Percentiles rank a stretch among this genome's conserved stretches.
phyloP scores from a whole-genome alignment of 2,888 invertebrate genomes.

The Drosophila diplacantha region DNA sequence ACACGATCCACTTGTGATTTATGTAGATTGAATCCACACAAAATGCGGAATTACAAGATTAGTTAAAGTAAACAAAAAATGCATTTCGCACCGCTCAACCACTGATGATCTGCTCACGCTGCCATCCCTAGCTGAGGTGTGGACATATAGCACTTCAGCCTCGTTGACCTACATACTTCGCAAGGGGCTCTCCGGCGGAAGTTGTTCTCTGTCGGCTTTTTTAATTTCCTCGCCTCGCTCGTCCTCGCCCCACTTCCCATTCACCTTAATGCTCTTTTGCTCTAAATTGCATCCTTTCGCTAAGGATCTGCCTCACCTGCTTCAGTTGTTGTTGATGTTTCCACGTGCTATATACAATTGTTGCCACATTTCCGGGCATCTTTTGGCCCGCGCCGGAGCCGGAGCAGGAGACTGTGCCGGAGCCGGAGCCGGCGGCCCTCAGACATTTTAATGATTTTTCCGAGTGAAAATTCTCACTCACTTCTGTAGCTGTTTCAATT shows the following conservation, averaged over 20 bases:
- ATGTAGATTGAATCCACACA: not conserved
- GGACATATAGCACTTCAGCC: slow-evolving; percentile 11
- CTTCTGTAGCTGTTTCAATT: slow-evolving; percentile 41
- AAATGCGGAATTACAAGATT: not conserved
- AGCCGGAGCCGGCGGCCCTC: slow-evolving; percentile 43
- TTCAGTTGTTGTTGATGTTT: slow-evolving; percentile 34
- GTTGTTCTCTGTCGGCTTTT: slow-evolving; percentile 45
- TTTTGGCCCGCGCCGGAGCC: slow-evolving; percentile 32
- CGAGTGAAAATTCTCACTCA: slow-evolving; percentile 53
- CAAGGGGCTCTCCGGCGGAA: slow-evolving; percentile 23
- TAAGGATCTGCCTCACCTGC: slow-evolving; percentile 22
- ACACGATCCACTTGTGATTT: not conserved
- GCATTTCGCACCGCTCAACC: not conserved
- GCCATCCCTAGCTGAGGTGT: slow-evolving; percentile 12
- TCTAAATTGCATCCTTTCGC: slow-evolving; percentile 66
- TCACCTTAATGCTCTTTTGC: slow-evolving; percentile 63
- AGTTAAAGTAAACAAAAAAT: not conserved
- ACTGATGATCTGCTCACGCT: slow-evolving; percentile 2
- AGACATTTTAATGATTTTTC: slow-evolving; percentile 69
- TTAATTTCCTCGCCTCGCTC: slow-evolving; percentile 58
- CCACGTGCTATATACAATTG: slow-evolving; percentile 56
- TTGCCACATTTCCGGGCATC: slow-evolving; percentile 61
- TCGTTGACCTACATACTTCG: slow-evolving; percentile 58
- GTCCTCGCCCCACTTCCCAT: slow-evolving; percentile 39
- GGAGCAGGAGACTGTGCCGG: slow-evolving; percentile 17